phyloP scores from a whole-genome alignment of 2,113 vertebrate species.

The Progne subis region DNA sequence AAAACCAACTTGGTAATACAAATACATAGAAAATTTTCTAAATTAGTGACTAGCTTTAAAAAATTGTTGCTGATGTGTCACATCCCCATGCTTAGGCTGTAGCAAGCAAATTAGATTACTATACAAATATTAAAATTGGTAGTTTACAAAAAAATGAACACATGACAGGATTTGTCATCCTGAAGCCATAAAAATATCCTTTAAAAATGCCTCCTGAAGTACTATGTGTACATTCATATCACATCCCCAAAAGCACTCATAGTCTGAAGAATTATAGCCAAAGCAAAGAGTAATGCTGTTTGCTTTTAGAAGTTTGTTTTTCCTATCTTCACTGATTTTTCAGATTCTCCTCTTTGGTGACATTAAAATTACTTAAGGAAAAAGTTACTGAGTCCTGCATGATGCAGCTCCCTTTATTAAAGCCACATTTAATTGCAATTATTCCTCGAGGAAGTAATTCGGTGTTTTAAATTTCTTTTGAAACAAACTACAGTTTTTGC shows the following conservation, averaged over 20 bases:
- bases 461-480: conserved; percentile 44
- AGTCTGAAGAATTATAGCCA: conserved; percentile 16
- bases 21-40: conserved; percentile 20
- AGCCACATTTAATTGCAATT: conserved; percentile 60
- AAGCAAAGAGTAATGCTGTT: conserved; percentile 38
- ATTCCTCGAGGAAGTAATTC: conserved; percentile 57
- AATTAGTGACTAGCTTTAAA: conserved; percentile 41
- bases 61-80: conserved; percentile 36
- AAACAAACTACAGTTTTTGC: conserved; percentile 41
- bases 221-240: conserved; percentile 54
- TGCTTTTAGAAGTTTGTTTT: conserved; percentile 29
- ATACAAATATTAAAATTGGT: neutral
- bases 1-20: conserved; percentile 18
- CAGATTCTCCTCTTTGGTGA: conserved; percentile 64
- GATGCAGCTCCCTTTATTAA: conserved; percentile 54
- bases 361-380: neutral
- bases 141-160: neutral
- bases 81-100: conserved; percentile 20
- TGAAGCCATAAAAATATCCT: conserved; percentile 25
- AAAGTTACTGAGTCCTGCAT: neutral
- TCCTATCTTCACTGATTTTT: neutral
- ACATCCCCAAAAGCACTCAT: conserved; percentile 30
- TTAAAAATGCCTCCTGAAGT: conserved; percentile 33
- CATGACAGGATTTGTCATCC: neutral
- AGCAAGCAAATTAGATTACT: conserved; percentile 24